Base-by-base conservation (phyloP, 2,113 vertebrate genomes). In the Tupaia tana region DNA sequence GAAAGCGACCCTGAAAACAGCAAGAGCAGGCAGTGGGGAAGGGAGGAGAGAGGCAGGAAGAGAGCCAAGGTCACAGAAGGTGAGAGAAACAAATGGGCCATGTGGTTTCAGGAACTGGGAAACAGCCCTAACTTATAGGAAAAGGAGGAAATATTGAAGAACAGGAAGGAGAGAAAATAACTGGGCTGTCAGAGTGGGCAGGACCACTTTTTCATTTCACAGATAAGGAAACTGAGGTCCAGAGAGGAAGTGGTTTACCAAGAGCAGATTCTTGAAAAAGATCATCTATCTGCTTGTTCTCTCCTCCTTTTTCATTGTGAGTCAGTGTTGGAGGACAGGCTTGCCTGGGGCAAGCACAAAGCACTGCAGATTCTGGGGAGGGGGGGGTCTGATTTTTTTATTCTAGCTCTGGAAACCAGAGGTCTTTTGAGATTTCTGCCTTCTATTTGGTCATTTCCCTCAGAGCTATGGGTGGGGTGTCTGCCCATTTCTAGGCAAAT, bases 171-270 rank as follows among this genome's bases (percentile, higher is more conserved):
- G 20, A 63, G 52, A 43, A 52, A 66, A 15, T 24, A 69, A 22
- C 11, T 0, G 54, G 24, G 43, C 12, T 0, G 3, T 22, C 11
- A 4, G 71, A 52, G 11, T n/a, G 18, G 64, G 16, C n/a, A 64
- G 20, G 15, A 25, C 24, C 25, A 31, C 2, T 2, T 34, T 61
- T 52, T 64, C 54, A 27, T 29, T 79, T 81, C 34, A 61, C 13
- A 13, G 27, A 78, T 56, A 54, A 92, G 91, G 70, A 94, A 88
- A 91, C 58, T 43, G 88, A 81, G 90, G 81, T 9, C 58, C 3
- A 3, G 18, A 58, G 54, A 81, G 63, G 78, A 61, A 80, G 34
- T 27, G 77, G 22, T 59, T 43, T 34, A 18, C 24, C 43, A 63
- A 77, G 56, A 69, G 24, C 56, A 71, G 56, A 77, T 61, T 93